These are phyloP conservation scores for Acrobasis repandana DNA, from an alignment of 2,888 invertebrate species.

Conservation along the genomic window DNA sequence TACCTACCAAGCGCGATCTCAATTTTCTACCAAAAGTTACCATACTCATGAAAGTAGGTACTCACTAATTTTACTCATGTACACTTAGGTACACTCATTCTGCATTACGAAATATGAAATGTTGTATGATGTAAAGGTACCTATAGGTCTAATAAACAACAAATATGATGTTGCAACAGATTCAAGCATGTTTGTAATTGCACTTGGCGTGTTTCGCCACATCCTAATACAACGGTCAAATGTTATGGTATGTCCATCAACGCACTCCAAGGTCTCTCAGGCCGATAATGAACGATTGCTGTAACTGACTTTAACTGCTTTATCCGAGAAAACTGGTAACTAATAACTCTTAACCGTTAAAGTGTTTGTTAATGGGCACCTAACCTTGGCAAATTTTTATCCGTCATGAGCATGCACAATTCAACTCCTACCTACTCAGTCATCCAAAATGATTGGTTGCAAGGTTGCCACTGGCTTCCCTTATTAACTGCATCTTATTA, in stretches of 20 bases:
- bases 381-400: constrained; percentile 1
- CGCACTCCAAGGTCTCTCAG: constrained; percentile 10
- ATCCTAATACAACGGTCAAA: neutral
- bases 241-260: constrained; percentile 12
- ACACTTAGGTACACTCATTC: neutral
- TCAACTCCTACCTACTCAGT: neutral
- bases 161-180: constrained; percentile 1
- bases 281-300: constrained; percentile 14
- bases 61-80: no score
- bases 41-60: no score
- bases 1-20: no score
- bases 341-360: neutral
- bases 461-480: no score
- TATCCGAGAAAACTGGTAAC: neutral
- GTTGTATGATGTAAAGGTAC: neutral
- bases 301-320: constrained; percentile 2
- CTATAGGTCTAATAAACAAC: neutral
- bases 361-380: neutral
- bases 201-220: constrained; percentile 6
- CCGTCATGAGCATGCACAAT: neutral
- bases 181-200: neutral
- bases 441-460: neutral
- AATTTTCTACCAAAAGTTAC: no score
- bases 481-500: neutral
- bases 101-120: neutral